These are phyloP conservation scores for Nicator chloris DNA, from an alignment of 2,113 vertebrate genomes.

Conservation along the genomic window DNA sequence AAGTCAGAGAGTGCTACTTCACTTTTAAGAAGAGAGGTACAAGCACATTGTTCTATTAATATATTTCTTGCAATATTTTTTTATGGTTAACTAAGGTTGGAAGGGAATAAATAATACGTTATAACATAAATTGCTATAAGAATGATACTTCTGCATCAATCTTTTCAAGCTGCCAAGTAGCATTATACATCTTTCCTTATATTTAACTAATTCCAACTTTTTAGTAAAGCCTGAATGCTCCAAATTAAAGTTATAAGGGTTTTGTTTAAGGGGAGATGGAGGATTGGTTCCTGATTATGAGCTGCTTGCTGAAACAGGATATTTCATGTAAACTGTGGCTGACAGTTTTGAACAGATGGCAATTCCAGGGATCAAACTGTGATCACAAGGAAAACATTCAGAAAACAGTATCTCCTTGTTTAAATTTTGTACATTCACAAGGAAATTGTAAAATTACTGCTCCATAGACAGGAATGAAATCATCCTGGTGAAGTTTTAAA, in stretches of 20 bases:
- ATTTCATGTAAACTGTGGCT: not conserved
- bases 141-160: not conserved
- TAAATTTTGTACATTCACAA: not conserved
- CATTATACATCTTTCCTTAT: not conserved
- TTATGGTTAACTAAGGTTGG: not conserved
- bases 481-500: not conserved
- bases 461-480: not conserved
- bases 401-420: not conserved
- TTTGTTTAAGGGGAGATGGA: not conserved
- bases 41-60: not conserved
- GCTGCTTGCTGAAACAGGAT: not conserved
- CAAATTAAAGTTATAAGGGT: not conserved
- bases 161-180: not conserved
- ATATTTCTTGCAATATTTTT: not conserved
- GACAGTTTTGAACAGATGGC: not conserved
- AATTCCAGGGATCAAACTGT: not conserved
- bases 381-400: not conserved
- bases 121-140: not conserved
- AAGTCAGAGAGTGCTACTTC: not conserved
- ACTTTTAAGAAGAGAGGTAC: not conserved
- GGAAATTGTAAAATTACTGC: not conserved
- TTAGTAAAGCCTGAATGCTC: not conserved
- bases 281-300: not conserved
- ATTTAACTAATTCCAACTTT: not conserved
- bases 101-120: not conserved